A percentile compares a stretch with the other conserved stretches of the same genome.
Conservation (phyloP, 2,888 invertebrate species). For the Ochropleura plecta region DNA sequence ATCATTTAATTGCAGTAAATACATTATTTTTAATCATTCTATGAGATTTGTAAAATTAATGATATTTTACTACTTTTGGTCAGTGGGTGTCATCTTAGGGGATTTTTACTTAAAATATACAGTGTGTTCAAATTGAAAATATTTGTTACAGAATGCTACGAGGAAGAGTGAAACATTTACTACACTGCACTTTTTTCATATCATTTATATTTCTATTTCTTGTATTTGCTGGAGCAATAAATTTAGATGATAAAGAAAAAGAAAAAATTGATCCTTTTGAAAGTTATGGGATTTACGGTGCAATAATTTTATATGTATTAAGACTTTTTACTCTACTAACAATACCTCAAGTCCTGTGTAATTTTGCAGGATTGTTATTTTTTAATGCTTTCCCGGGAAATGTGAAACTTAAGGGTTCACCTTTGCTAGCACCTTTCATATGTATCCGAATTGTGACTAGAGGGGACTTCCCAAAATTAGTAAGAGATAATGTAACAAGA, state of each 20-base stretch:
- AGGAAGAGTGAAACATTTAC: slow-evolving; percentile 94
- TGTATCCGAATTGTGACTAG: slow-evolving; percentile 98
- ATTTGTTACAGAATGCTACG: slow-evolving; percentile 89
- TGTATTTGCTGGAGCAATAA: slow-evolving; percentile 92
- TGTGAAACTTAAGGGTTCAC: slow-evolving; percentile 96
- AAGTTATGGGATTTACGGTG: slow-evolving; percentile 94
- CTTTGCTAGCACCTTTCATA: slow-evolving; percentile 97
- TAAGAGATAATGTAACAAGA: slow-evolving; percentile 95
- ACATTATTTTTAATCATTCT: background rate
- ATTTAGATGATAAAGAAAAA: slow-evolving; percentile 90
- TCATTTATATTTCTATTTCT: slow-evolving; percentile 94
- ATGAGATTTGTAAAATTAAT: background rate
- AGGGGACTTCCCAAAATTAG: slow-evolving; percentile 97
- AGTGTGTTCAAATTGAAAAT: slow-evolving; percentile 3
- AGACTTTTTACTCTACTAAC: slow-evolving; percentile 96
- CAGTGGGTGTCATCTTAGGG: too few relatives aligned
- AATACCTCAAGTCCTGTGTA: slow-evolving; percentile 96
- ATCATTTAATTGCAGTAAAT: background rate
- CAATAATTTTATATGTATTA: slow-evolving; percentile 94
- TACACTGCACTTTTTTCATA: slow-evolving; percentile 94
- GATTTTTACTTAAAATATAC: background rate
- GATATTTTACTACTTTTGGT: background rate
- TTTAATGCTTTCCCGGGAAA: slow-evolving; percentile 99
- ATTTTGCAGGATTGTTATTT: slow-evolving; percentile 95
- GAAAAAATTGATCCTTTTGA: slow-evolving; percentile 94